phyloP scores from a whole-genome alignment of 1,140 invertebrate species.

The Bicyclus anynana region DNA sequence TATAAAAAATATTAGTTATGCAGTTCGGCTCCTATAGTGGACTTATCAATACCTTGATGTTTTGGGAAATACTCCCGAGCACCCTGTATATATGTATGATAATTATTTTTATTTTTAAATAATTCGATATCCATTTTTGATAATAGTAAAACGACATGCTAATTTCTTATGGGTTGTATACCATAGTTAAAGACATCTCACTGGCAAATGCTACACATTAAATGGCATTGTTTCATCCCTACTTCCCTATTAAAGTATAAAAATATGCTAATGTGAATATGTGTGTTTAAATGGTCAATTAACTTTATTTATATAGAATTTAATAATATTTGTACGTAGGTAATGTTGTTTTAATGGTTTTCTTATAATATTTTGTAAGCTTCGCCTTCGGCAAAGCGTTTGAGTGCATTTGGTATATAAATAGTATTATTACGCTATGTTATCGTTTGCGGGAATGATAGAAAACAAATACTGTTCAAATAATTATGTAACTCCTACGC shows the following conservation, averaged over 20 bases:
- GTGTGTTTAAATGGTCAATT: constrained; percentile 32
- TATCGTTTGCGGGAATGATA: not conserved
- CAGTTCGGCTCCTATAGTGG: too few species aligned
- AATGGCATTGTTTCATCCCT: too few species aligned
- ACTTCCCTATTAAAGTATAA: not conserved
- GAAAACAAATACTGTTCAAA: not conserved
- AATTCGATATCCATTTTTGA: too few species aligned
- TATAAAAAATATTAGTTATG: too few species aligned
- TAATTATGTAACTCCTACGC: not conserved
- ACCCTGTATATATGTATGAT: too few species aligned
- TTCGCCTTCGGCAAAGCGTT: constrained; percentile 1
- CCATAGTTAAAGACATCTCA: too few species aligned
- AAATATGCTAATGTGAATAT: constrained; percentile 41
- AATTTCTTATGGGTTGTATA: too few species aligned
- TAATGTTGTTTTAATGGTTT: not conserved
- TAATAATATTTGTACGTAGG: not conserved
- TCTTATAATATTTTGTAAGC: not conserved
- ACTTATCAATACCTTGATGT: too few species aligned
- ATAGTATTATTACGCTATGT: not conserved
- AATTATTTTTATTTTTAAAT: too few species aligned
- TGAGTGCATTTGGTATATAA: constrained; percentile 12
- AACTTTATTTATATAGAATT: not conserved
- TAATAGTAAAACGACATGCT: too few species aligned
- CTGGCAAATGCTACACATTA: too few species aligned
- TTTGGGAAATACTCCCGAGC: too few species aligned